Evolutionary conservation across 2,113 vertebrate species (phyloP).

Genomic region (Rissa tridactyla): DNA sequence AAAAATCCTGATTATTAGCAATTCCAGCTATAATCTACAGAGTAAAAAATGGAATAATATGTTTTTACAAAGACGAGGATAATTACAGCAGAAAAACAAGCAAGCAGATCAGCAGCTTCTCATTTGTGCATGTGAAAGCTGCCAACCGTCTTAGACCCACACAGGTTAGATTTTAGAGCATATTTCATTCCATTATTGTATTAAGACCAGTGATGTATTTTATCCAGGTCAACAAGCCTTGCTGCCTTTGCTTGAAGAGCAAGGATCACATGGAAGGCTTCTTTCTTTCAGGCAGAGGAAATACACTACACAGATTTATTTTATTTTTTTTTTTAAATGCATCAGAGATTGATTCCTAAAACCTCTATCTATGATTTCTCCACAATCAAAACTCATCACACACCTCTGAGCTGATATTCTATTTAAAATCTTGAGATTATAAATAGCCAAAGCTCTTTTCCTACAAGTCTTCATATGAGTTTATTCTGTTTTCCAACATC

Average conservation of each 20-base stretch:
- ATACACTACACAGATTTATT: neutral
- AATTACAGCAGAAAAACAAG: neutral
- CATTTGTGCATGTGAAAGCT: neutral
- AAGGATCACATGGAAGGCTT: neutral
- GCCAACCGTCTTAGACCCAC: neutral
- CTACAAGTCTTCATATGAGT: neutral
- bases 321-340: neutral
- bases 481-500: neutral
- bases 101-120: neutral
- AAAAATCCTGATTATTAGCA: neutral
- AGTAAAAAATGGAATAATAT: neutral
- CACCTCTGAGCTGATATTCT: neutral
- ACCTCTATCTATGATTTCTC: neutral
- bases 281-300: neutral
- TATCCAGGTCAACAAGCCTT: neutral
- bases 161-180: neutral
- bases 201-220: neutral
- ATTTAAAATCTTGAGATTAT: neutral
- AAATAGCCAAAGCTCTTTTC: conserved; percentile 7
- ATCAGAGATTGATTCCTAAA: neutral
- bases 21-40: neutral
- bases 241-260: neutral
- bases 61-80: neutral
- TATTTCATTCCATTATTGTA: neutral
- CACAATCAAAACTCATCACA: neutral